phyloP scores from a whole-genome alignment of 2,113 vertebrate species.

The Jaculus jaculus region DNA sequence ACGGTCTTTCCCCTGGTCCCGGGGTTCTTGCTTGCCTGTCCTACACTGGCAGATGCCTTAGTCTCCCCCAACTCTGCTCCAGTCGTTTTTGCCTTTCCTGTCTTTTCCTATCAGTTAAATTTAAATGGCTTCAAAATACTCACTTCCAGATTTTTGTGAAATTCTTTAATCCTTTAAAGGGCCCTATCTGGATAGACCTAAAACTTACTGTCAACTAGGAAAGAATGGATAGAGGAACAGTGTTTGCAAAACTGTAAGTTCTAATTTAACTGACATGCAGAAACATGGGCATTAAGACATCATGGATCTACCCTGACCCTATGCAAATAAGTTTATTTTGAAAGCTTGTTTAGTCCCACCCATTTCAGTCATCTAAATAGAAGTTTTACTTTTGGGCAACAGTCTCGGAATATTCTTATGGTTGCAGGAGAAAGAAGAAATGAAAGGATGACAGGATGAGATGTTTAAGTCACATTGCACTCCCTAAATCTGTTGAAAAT shows the following conservation, averaged over 20 bases:
- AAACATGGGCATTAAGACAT: background rate
- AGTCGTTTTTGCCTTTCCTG: background rate
- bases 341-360: background rate
- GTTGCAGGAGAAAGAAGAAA: slow-evolving; percentile 23
- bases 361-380: slow-evolving; percentile 4
- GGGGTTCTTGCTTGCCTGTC: background rate
- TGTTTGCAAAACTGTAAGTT: background rate
- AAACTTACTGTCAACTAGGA: background rate
- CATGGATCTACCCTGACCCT: background rate
- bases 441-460: background rate
- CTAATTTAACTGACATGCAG: background rate
- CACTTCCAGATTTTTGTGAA: background rate
- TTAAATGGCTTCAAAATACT: background rate
- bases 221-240: background rate
- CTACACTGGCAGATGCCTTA: background rate
- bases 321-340: background rate
- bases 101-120: background rate
- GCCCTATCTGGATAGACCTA: background rate
- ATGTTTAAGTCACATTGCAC: background rate
- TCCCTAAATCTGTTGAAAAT: background rate
- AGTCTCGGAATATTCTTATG: background rate
- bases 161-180: background rate
- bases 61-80: background rate
- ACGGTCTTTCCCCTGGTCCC: background rate
- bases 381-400: slow-evolving; percentile 2